Evolutionary conservation across 37 sponge, comb jelly and placozoan genomes (phyloP).

Genomic region (Bolinopsis microptera): DNA sequence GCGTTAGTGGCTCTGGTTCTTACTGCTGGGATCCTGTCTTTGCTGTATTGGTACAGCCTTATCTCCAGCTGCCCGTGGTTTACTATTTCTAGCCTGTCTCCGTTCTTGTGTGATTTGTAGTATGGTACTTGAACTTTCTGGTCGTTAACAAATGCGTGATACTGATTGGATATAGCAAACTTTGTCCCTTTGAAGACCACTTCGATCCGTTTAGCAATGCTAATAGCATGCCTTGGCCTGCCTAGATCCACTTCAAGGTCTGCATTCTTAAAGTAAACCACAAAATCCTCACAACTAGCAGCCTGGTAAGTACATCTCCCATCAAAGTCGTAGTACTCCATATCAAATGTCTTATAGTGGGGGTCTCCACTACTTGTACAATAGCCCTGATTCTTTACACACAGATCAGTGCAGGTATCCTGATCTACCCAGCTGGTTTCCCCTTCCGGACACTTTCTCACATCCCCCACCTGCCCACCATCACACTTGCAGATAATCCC

Average conservation of each 20-base stretch:
- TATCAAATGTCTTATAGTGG: conserved; percentile 34
- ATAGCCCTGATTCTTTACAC: background rate
- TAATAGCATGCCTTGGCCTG: too few relatives aligned
- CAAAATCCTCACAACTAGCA: conserved; percentile 52
- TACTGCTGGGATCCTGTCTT: conserved; percentile 7
- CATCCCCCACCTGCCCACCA: background rate
- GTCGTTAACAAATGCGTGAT: background rate
- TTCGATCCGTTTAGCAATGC: background rate
- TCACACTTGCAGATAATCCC: background rate
- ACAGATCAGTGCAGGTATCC: background rate
- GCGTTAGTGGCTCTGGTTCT: background rate
- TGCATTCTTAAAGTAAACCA: conserved; percentile 20
- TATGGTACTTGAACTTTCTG: conserved; percentile 12
- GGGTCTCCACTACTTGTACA: conserved; percentile 42
- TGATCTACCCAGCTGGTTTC: background rate
- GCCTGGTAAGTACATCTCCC: conserved; percentile 51
- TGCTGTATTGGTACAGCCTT: background rate
- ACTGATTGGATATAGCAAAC: background rate
- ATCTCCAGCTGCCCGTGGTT: conserved; percentile 62
- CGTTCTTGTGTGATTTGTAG: conserved; percentile 12
- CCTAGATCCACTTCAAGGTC: background rate
- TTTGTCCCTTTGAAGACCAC: background rate
- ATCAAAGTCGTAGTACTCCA: conserved; percentile 30
- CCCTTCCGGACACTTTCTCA: background rate
- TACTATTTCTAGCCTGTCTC: background rate